Conservation (phyloP, 2,888 invertebrate genomes). For the Latrodectus hesperus region DNA sequence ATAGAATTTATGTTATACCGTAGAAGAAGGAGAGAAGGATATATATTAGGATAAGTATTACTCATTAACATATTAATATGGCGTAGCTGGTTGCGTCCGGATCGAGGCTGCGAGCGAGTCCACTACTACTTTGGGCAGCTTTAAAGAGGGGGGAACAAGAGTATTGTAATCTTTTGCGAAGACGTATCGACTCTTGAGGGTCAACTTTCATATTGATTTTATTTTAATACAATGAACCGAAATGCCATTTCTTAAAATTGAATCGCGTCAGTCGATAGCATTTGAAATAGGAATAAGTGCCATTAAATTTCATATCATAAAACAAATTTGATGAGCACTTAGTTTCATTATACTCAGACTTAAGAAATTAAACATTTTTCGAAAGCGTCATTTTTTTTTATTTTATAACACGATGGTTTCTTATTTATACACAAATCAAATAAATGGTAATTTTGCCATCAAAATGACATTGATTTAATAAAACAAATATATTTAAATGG, state of each 20-base stretch:
- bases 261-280: background rate
- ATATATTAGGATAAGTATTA: slow-evolving; percentile 71
- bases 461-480: too few relatives aligned
- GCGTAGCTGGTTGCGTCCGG: slow-evolving; percentile 68
- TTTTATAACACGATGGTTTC: too few relatives aligned
- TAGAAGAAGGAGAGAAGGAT: slow-evolving; percentile 68
- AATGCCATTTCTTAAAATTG: slow-evolving; percentile 22
- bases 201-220: slow-evolving; percentile 69
- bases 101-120: slow-evolving; percentile 68
- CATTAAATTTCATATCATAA: background rate
- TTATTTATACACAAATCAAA: too few relatives aligned
- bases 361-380: background rate
- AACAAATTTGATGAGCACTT: background rate
- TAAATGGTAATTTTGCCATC: too few relatives aligned
- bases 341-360: background rate
- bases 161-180: slow-evolving; percentile 68
- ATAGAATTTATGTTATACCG: slow-evolving; percentile 57
- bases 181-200: slow-evolving; percentile 68
- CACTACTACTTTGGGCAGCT: slow-evolving; percentile 60
- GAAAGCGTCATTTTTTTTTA: background rate
- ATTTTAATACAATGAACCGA: slow-evolving; percentile 54
- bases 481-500: too few relatives aligned
- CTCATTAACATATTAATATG: slow-evolving; percentile 71
- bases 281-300: background rate
- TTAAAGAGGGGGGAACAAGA: slow-evolving; percentile 56